Percentiles rank a stretch among this genome's conserved stretches.
Evolutionary conservation across 2,113 vertebrate genomes (phyloP).

Genomic region (Cryptoleucopteryx plumbea): DNA sequence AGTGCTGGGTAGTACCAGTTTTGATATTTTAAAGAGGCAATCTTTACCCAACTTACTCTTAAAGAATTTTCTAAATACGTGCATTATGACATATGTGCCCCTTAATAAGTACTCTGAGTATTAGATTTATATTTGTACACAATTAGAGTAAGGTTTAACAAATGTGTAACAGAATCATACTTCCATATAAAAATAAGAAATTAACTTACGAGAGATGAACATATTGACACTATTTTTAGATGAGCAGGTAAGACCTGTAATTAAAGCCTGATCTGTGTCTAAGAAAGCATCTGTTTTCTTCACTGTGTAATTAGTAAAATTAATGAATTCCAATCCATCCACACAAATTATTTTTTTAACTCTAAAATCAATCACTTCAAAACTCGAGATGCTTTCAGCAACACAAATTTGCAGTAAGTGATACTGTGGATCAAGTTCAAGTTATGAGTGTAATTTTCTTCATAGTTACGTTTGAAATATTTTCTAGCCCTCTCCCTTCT

Average conservation of each 20-base stretch:
- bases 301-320: slow-evolving; percentile 82
- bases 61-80: not conserved
- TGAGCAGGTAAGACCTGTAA: slow-evolving; percentile 74
- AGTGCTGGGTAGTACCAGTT: not conserved
- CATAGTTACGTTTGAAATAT: not conserved
- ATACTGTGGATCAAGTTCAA: slow-evolving; percentile 45
- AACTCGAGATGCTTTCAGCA: slow-evolving; percentile 48
- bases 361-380: slow-evolving; percentile 80
- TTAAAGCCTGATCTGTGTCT: slow-evolving; percentile 77
- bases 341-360: slow-evolving; percentile 81
- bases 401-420: slow-evolving; percentile 52
- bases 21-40: not conserved
- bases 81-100: not conserved
- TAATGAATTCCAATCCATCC: slow-evolving; percentile 83
- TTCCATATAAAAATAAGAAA: slow-evolving; percentile 7
- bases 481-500: not conserved
- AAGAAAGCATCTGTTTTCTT: slow-evolving; percentile 85
- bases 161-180: not conserved
- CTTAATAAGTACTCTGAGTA: not conserved
- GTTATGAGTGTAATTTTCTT: not conserved
- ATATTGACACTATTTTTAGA: slow-evolving; percentile 76
- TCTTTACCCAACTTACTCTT: not conserved
- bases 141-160: not conserved
- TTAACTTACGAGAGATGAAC: slow-evolving; percentile 28
- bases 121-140: not conserved